Conservation (phyloP, 2,797 vertebrate genomes). For the Momotus momota region DNA sequence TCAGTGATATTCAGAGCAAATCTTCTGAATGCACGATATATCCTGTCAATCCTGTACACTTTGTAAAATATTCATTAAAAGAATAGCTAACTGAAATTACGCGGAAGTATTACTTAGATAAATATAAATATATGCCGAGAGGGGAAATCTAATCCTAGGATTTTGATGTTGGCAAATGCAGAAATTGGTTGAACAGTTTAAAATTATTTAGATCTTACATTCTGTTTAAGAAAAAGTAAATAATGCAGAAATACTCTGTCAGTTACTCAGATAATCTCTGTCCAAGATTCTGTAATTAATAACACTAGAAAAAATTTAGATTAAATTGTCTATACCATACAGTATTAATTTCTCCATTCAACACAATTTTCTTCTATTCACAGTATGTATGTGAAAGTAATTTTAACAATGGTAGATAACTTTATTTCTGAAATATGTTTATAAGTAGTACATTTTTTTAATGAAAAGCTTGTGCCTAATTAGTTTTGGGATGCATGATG, state of each 20-base stretch:
- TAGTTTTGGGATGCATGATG: not conserved
- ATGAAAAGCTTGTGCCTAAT: constrained; percentile 1
- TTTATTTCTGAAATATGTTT: not conserved
- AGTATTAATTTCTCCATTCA: not conserved
- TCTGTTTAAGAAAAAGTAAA: not conserved
- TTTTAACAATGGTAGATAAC: not conserved
- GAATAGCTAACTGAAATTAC: not conserved
- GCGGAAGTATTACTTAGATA: not conserved
- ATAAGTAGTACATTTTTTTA: not conserved
- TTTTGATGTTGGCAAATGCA: not conserved
- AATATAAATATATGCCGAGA: not conserved
- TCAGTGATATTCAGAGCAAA: not conserved
- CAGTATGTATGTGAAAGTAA: not conserved
- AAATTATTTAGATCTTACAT: not conserved
- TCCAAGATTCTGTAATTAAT: not conserved
- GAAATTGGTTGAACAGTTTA: not conserved
- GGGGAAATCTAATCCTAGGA: not conserved
- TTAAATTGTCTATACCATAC: not conserved
- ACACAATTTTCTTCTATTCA: not conserved
- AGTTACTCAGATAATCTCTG: not conserved
- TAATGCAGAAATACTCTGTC: not conserved
- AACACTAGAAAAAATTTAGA: not conserved
- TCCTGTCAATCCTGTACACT: not conserved
- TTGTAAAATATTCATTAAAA: not conserved
- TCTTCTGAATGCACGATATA: not conserved